These are phyloP conservation scores for Zosterops hypoxanthus DNA, from an alignment of 2,113 vertebrate species.

Conservation along the genomic window DNA sequence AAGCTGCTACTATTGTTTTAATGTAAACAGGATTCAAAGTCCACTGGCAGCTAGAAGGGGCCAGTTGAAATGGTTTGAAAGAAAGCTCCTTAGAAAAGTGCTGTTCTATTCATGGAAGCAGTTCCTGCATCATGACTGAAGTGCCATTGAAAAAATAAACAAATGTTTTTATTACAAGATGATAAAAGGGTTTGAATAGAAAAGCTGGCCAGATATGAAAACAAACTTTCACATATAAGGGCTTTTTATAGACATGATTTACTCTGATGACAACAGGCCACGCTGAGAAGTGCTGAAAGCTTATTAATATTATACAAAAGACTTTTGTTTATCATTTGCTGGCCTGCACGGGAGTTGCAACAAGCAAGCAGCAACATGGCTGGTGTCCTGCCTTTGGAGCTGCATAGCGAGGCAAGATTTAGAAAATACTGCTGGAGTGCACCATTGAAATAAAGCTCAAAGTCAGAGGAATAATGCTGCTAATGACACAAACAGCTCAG, in stretches of 20 bases:
- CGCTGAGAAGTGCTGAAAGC: slow-evolving; percentile 74
- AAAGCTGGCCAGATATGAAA: slow-evolving; percentile 78
- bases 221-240: slow-evolving; percentile 78
- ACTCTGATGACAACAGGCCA: slow-evolving; percentile 74
- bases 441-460: slow-evolving; percentile 1
- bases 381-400: slow-evolving; percentile 65
- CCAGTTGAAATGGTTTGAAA: slow-evolving; percentile 69
- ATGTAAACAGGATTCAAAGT: slow-evolving; percentile 75
- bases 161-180: slow-evolving; percentile 81
- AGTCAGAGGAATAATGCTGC: background rate
- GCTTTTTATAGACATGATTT: slow-evolving; percentile 80
- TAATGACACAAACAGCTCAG: background rate
- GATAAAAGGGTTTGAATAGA: slow-evolving; percentile 75
- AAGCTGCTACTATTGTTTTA: slow-evolving; percentile 78
- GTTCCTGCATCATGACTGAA: slow-evolving; percentile 73
- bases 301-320: slow-evolving; percentile 82
- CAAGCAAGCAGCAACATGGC: slow-evolving; percentile 66
- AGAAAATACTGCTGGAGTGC: slow-evolving; percentile 55
- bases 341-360: slow-evolving; percentile 77
- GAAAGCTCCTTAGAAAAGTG: slow-evolving; percentile 71
- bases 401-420: slow-evolving; percentile 56
- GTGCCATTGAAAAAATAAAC: slow-evolving; percentile 77
- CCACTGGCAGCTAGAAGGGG: slow-evolving; percentile 71
- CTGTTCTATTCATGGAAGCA: slow-evolving; percentile 67
- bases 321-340: slow-evolving; percentile 80